Percentiles rank a stretch among this genome's conserved stretches.
These are phyloP conservation scores for Mormoops blainvillei DNA, from an alignment of 2,113 vertebrate genomes.

Conservation along the genomic window DNA sequence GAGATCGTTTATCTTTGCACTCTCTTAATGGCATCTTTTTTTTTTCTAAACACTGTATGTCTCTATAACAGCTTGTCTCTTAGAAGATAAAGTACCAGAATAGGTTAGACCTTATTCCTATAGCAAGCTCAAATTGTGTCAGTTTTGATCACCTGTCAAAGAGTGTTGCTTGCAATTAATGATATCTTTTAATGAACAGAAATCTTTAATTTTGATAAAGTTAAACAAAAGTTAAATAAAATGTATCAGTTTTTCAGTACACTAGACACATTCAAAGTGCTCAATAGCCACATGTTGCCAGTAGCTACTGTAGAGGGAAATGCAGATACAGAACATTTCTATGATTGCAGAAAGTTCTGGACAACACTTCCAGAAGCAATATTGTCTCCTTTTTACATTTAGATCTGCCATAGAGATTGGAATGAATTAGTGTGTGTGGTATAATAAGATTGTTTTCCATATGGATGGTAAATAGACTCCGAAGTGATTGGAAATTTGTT, in stretches of 20 bases:
- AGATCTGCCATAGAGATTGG: background rate
- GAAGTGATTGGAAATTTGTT: background rate
- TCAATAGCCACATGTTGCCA: too few species aligned
- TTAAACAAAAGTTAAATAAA: background rate
- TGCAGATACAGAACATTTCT: background rate
- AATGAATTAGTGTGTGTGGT: background rate
- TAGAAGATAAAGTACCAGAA: conserved; percentile 76
- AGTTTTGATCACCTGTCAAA: conserved; percentile 78
- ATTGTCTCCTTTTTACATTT: background rate
- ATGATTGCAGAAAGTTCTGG: background rate
- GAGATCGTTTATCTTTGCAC: background rate
- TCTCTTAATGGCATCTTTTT: background rate
- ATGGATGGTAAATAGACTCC: background rate
- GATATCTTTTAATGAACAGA: background rate
- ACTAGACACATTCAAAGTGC: background rate
- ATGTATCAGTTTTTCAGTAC: background rate
- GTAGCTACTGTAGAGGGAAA: too few species aligned
- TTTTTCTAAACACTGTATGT: conserved; percentile 8
- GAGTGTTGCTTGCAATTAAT: conserved; percentile 84
- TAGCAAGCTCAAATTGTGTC: conserved; percentile 87
- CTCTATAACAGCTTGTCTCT: conserved; percentile 81
- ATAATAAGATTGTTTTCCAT: background rate
- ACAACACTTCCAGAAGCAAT: background rate
- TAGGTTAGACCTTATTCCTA: conserved; percentile 82
- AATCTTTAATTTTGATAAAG: background rate